Evolutionary conservation across 2,888 invertebrate species (phyloP).

Genomic region (Notocelia uddmanniana): DNA sequence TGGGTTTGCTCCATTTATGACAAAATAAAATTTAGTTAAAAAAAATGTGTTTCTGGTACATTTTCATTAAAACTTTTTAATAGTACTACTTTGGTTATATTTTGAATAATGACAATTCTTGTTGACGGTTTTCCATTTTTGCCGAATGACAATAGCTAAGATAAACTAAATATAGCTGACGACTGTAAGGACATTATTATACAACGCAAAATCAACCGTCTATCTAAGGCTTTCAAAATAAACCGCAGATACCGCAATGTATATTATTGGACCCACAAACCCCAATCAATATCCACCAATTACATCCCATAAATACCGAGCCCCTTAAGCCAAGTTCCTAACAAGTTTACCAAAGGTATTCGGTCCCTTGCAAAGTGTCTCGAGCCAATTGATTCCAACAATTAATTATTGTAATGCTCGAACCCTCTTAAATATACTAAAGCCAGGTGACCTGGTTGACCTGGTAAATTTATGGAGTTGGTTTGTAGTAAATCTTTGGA

Average conservation of each 20-base stretch:
- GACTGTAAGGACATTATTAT: no score
- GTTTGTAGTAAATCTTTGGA: not conserved
- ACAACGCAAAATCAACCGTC: no score
- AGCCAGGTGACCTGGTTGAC: constrained; percentile 33
- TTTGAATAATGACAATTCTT: no score
- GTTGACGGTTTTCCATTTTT: no score
- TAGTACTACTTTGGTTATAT: no score
- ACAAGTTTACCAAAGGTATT: constrained; percentile 40
- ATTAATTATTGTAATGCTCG: constrained; percentile 42
- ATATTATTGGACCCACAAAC: constrained; percentile 1
- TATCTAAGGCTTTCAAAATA: not conserved
- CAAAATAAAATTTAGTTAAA: no score
- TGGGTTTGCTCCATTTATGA: no score
- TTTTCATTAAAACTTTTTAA: no score
- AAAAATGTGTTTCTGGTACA: no score
- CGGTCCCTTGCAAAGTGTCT: constrained; percentile 33
- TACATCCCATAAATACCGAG: constrained; percentile 34
- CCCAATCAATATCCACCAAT: constrained; percentile 32
- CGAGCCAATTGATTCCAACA: constrained; percentile 39
- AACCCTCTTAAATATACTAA: constrained; percentile 40
- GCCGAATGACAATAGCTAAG: no score
- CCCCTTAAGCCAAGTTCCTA: constrained; percentile 38
- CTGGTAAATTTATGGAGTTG: constrained; percentile 12
- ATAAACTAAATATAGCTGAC: no score
- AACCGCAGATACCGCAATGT: not conserved